Base-by-base conservation (phyloP, 2,113 vertebrate genomes). In the Sapajus apella region DNA sequence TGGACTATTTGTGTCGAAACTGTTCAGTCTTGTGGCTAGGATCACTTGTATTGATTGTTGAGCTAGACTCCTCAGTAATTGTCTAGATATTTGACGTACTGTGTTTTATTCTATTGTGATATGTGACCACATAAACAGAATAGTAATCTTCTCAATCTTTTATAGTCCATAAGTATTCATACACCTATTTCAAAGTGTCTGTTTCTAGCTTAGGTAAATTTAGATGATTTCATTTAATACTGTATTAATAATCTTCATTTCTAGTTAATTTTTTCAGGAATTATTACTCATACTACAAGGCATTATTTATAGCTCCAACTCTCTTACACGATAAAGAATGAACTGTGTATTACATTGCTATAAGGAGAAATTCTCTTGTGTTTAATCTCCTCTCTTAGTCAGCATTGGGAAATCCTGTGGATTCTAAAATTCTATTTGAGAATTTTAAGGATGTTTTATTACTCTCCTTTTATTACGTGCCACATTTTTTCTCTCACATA, bases 151-250 rank as follows among this genome's bases (percentile, higher is more conserved):
- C 45, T 52, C 81, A 64, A 2, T 4, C 45, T 45, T 35, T 50
- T 13, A 35, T 7, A 10, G 56, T 52, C 70, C 12, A 3, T 17
- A 37, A 80, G 70, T 43, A 50, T 91, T 61, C 2, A 11, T 85
- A 68, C 4, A n/a, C 91, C 68, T 94, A 64, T 96, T 97, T 45
- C 87, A 58, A 64, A 93, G 56, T 61, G 87, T 32, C 61, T 68
- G 81, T 76, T 79, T 84, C 84, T 50, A 66, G 73, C n/a, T 68
- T 79, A 55, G 7, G 35, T 58, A n/a, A 25, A 80, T 68, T 66
- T 68, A 43, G 52, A 0, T 77, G 61, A 30, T 95, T 72, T 95
- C 23, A 56, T 55, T 94, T 43, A 52, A 5, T 95, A 77, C 75
- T 40, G 23, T 40, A 45, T 43, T 30, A 9, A 68, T 87, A 43